Evolutionary conservation across 2,888 invertebrate species (phyloP).

Genomic region (Steinernema scapterisci): DNA sequence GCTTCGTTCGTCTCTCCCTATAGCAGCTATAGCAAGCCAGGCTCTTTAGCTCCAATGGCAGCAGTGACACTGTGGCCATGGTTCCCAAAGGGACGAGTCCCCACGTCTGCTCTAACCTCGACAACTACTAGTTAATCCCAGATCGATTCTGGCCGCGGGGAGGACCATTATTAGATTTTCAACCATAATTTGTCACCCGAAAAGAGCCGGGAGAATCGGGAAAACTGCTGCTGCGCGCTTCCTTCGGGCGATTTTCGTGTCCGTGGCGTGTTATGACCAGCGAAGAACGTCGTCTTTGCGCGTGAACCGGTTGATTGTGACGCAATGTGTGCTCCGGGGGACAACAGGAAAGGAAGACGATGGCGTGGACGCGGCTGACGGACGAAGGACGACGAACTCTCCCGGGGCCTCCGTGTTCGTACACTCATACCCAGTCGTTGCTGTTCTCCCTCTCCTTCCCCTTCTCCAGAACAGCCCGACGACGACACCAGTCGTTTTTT

Average conservation of each 20-base stretch:
- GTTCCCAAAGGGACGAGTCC: not conserved
- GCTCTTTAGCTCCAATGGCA: not conserved
- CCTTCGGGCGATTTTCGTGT: not conserved
- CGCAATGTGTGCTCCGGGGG: not conserved
- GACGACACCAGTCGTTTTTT: not conserved
- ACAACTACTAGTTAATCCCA: too few relatives aligned
- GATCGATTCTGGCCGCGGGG: not conserved
- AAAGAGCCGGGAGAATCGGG: too few relatives aligned
- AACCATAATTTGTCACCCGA: not conserved
- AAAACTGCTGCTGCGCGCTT: too few relatives aligned
- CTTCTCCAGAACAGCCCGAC: not conserved
- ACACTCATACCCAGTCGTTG: not conserved
- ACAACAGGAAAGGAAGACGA: conserved; percentile 5
- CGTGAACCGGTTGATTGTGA: conserved; percentile 30
- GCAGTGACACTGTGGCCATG: not conserved
- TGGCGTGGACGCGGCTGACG: not conserved
- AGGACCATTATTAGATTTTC: not conserved
- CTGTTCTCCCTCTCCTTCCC: not conserved
- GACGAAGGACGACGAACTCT: conserved; percentile 23
- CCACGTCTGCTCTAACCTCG: too few relatives aligned
- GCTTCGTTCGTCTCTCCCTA: not conserved
- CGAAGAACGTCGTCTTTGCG: not conserved
- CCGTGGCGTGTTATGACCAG: not conserved
- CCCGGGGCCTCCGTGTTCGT: conserved; percentile 6
- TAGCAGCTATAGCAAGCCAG: too few relatives aligned